Percentiles rank a stretch among this genome's conserved stretches.
Evolutionary conservation across 2,888 invertebrate species (phyloP).

Genomic region (Heliconius ismenius): DNA sequence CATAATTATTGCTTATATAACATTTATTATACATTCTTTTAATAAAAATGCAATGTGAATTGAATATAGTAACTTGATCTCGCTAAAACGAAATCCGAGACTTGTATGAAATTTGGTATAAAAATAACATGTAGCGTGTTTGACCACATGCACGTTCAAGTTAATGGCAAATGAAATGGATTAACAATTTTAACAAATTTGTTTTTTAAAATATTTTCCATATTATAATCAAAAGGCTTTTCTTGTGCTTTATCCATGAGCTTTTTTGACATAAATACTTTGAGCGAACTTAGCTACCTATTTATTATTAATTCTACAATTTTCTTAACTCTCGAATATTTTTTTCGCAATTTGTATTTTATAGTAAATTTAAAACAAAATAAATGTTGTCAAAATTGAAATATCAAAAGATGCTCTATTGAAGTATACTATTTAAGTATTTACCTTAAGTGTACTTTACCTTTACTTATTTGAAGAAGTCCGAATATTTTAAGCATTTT

Average conservation of each 20-base stretch:
- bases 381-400: neutral
- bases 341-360: neutral
- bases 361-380: neutral
- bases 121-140: neutral
- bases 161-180: neutral
- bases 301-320: neutral
- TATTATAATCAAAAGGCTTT: neutral
- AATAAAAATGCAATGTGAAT: neutral
- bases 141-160: neutral
- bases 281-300: neutral
- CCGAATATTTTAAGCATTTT: neutral
- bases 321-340: neutral
- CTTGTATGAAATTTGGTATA: constrained; percentile 5
- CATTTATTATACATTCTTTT: neutral
- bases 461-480: neutral
- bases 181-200: neutral
- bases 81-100: neutral
- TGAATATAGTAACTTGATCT: constrained; percentile 3
- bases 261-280: neutral
- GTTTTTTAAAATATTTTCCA: neutral
- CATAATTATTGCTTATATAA: neutral
- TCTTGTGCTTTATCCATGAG: neutral
- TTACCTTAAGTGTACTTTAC: no score
- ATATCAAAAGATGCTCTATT: neutral
- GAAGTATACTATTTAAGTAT: no score